These are phyloP conservation scores for Zenarchopterus dispar DNA, from an alignment of 2,797 vertebrate species.

Conservation along the genomic window DNA sequence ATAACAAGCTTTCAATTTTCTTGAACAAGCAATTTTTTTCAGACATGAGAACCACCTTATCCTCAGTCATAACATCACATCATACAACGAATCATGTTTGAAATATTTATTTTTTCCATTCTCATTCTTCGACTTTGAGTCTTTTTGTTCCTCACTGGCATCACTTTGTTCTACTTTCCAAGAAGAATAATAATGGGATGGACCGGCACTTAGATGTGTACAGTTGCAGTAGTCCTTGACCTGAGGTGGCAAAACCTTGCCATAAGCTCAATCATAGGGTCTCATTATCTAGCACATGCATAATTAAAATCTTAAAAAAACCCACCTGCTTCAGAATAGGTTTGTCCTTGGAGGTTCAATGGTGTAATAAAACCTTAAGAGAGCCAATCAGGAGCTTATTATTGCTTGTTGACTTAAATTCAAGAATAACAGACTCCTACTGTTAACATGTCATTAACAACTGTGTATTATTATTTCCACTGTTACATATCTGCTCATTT, in stretches of 20 bases:
- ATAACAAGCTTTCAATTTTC: conserved; percentile 2
- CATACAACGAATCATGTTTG: too few species aligned
- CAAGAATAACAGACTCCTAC: not conserved
- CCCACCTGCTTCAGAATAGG: conserved; percentile 21
- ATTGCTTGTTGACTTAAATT: conserved; percentile 24
- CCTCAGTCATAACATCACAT: not conserved
- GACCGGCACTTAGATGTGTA: conserved; percentile 6
- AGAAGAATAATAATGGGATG: conserved; percentile 16
- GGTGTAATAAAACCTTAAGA: conserved; percentile 51
- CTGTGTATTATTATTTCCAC: not conserved
- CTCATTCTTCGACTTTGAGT: not conserved
- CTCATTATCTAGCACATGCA: conserved; percentile 55
- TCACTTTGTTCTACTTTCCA: conserved; percentile 19
- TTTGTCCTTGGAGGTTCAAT: conserved; percentile 50
- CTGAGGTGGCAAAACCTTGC: conserved; percentile 47
- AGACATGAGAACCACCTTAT: not conserved
- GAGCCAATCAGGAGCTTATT: conserved; percentile 36
- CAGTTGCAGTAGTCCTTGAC: conserved; percentile 58
- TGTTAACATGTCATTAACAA: not conserved
- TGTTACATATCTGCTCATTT: not conserved
- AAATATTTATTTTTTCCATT: not conserved
- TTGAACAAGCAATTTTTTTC: conserved; percentile 2
- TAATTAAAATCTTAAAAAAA: conserved; percentile 60
- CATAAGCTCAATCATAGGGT: conserved; percentile 41
- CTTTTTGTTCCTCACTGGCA: not conserved